These are phyloP conservation scores for Boloria euphrosyne DNA, from an alignment of 2,888 invertebrate genomes.

Conservation along the genomic window DNA sequence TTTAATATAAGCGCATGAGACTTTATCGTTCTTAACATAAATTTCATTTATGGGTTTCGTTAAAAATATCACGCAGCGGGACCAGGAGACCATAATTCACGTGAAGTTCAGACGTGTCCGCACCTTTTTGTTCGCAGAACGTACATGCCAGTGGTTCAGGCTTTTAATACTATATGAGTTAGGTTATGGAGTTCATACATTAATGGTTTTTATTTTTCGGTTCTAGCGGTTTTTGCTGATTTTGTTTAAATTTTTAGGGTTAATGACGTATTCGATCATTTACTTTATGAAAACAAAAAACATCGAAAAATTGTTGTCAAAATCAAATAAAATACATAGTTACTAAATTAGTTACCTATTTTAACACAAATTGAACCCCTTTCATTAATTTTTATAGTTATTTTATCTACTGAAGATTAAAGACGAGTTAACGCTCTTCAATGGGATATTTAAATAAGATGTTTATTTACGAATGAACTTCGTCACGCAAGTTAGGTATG, in stretches of 20 bases:
- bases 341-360: too few relatives aligned
- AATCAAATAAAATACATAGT: too few relatives aligned
- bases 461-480: too few relatives aligned
- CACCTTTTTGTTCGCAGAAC: constrained; percentile 46
- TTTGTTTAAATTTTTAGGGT: background rate
- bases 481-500: too few relatives aligned
- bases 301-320: too few relatives aligned
- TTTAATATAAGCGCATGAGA: background rate
- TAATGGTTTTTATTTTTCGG: background rate
- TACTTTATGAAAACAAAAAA: too few relatives aligned
- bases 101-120: constrained; percentile 54
- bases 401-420: too few relatives aligned
- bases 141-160: constrained; percentile 38
- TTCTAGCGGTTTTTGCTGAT: background rate
- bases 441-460: too few relatives aligned
- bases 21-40: constrained; percentile 30
- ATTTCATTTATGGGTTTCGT: constrained; percentile 38
- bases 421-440: too few relatives aligned
- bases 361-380: too few relatives aligned
- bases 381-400: too few relatives aligned
- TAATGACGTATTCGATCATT: background rate
- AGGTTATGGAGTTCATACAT: constrained; percentile 19
- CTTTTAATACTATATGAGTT: constrained; percentile 35
- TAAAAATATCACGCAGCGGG: constrained; percentile 54
- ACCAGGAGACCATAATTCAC: constrained; percentile 63